Percentiles rank a stretch among this genome's conserved stretches.
Evolutionary conservation across 2,888 invertebrate species (phyloP).

Genomic region (Andrena haemorrhoa): DNA sequence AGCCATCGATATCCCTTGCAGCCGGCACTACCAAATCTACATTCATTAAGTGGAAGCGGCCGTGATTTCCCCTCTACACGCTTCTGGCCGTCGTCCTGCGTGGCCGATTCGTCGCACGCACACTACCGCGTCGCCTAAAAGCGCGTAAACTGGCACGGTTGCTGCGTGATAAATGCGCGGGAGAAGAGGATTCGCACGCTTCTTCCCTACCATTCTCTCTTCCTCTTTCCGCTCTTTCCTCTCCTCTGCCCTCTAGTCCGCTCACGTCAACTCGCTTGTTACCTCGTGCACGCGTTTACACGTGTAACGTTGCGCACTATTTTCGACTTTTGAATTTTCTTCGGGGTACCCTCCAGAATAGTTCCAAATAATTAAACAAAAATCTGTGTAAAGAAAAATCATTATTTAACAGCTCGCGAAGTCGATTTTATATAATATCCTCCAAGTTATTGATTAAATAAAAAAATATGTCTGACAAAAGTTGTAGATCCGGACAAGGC

Average conservation of each 20-base stretch:
- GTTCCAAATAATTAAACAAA: too few relatives aligned
- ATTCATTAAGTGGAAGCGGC: conserved; percentile 64
- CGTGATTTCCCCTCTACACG: conserved; percentile 51
- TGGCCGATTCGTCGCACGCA: conserved; percentile 60
- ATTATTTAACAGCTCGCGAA: too few relatives aligned
- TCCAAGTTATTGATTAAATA: too few relatives aligned
- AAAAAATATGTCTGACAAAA: too few relatives aligned
- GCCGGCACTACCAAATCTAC: conserved; percentile 65
- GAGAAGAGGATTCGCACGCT: conserved; percentile 68
- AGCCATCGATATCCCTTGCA: conserved; percentile 63
- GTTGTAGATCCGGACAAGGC: too few relatives aligned
- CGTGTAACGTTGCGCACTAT: too few relatives aligned
- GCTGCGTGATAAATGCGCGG: conserved; percentile 74
- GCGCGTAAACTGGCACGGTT: conserved; percentile 76
- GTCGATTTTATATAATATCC: too few relatives aligned
- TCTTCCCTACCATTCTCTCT: conserved; percentile 20
- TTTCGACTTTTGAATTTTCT: neutral
- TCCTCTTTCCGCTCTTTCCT: conserved; percentile 3
- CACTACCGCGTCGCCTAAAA: conserved; percentile 64
- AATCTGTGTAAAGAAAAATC: neutral
- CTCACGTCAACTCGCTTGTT: conserved; percentile 58
- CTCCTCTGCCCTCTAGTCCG: neutral
- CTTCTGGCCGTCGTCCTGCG: conserved; percentile 38
- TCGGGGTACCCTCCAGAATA: too few relatives aligned
- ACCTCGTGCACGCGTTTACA: conserved; percentile 54